Conservation (phyloP, 92 coral and sea anemone species). For the Zoanthus gigantus region DNA sequence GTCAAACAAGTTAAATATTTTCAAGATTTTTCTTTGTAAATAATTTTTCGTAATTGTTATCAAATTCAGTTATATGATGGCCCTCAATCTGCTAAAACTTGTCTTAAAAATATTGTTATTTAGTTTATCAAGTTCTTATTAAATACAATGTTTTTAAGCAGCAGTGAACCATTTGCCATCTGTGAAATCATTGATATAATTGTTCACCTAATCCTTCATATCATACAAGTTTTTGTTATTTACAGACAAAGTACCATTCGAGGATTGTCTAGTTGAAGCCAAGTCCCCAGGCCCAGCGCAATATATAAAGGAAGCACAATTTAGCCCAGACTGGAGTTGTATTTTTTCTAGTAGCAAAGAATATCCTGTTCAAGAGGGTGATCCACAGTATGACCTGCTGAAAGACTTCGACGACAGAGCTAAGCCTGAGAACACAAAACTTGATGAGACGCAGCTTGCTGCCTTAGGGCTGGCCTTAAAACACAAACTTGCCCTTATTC, state of each 20-base stretch:
- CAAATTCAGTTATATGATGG: too few species aligned
- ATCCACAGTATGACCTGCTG: slow-evolving; percentile 10
- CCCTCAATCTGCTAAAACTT: too few species aligned
- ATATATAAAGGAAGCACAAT: neutral
- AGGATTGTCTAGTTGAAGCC: slow-evolving; percentile 13
- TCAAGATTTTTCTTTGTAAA: too few species aligned
- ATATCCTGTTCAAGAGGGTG: neutral
- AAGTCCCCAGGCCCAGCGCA: slow-evolving; percentile 9
- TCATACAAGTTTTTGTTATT: neutral
- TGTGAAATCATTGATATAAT: too few species aligned
- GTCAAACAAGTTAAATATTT: too few species aligned
- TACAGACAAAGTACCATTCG: slow-evolving; percentile 17
- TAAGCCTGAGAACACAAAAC: neutral
- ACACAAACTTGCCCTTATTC: slow-evolving; percentile 38
- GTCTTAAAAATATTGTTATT: too few species aligned
- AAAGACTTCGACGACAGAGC: neutral
- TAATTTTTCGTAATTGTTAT: too few species aligned
- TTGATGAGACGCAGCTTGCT: slow-evolving; percentile 33
- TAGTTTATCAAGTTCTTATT: too few species aligned
- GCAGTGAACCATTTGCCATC: too few species aligned
- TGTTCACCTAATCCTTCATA: too few species aligned
- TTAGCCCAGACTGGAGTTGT: slow-evolving; percentile 30
- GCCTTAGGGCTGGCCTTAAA: slow-evolving; percentile 27
- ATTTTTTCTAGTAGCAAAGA: slow-evolving; percentile 3
- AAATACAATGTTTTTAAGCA: too few species aligned